Base-by-base conservation (phyloP, 2,113 vertebrate species). In the Cromileptes altivelis region DNA sequence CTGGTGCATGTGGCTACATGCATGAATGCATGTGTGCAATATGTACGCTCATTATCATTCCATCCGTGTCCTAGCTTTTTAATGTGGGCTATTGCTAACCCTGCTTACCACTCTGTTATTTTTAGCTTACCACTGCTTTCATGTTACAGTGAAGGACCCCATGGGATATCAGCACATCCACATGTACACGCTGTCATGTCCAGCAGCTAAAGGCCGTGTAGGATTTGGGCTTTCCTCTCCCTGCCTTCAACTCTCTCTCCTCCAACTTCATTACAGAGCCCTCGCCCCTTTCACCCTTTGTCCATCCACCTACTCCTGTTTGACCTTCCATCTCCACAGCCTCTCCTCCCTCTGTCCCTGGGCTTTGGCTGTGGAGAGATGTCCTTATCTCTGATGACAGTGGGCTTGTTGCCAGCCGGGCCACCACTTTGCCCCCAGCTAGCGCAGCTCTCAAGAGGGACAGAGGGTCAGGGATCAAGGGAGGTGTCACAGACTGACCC, bases 311-410 rank as follows among this genome's bases (percentile, higher is more conserved):
- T 65, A 57, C 69, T 86, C 78, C 82, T 75, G 65, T 85, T 85
- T 84, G 85, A 93, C 88, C 88, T 92, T 89, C 80, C 65, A n/a
- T 85, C 56, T 71, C 56, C 37, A n/a, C 76, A 78, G 79, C 77
- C 83, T 77, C 76, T 68, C 77, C 81, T 86, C 80, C 78, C 77
- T 80, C 85, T 19, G 68, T 85, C 73, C 69, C 80, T 77, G 67
- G 23, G 77, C 77, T 72, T 53, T 47, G 60, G 74, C 87, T 62
- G 40, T 61, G 56, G 70, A 89, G 89, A 90, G 71, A 78, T 78
- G 85, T 84, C 83, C 91, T 94, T 88, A 92, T 92, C 86, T 85
- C 82, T 86, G 83, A 88, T 86, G 91, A 87, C 81, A 88, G 82
- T 72, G 68, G 86, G 88, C 75, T 83, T 52, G 67, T 75, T 89